Conservation (phyloP, 2,797 vertebrate species). For the Neosalanx taihuensis region DNA sequence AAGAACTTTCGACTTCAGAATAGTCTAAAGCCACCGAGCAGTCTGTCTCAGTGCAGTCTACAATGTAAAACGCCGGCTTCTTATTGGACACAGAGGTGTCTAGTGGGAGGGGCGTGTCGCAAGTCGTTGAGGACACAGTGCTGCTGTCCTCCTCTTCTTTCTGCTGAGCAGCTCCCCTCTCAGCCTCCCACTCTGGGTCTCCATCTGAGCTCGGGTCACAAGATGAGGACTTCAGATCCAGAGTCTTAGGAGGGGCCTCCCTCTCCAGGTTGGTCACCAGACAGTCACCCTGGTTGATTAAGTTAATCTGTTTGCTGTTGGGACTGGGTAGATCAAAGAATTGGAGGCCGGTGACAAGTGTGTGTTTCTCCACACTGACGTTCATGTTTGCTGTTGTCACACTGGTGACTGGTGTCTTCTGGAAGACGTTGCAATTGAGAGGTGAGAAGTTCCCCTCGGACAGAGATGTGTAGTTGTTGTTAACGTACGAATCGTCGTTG, state of each 20-base stretch:
- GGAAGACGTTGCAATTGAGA: conserved; percentile 54
- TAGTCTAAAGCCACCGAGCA: conserved; percentile 86
- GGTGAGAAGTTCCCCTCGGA: conserved; percentile 66
- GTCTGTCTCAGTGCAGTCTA: conserved; percentile 85
- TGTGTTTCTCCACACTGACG: conserved; percentile 78
- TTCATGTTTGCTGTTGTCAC: conserved; percentile 59
- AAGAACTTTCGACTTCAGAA: conserved; percentile 78
- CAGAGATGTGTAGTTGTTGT: conserved; percentile 48
- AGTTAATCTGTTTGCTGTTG: conserved; percentile 65
- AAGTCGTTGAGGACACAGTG: conserved; percentile 75
- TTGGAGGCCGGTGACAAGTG: conserved; percentile 77
- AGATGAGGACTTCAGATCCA: conserved; percentile 48
- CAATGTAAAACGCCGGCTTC: conserved; percentile 69
- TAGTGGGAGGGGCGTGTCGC: conserved; percentile 70
- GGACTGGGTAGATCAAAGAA: conserved; percentile 76
- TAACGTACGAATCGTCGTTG: conserved; percentile 52
- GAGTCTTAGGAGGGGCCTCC: conserved; percentile 43
- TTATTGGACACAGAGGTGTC: conserved; percentile 73
- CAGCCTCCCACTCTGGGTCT: conserved; percentile 34
- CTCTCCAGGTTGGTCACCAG: conserved; percentile 66
- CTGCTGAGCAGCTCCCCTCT: conserved; percentile 51
- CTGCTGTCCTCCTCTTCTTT: conserved; percentile 61
- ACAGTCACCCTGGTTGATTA: conserved; percentile 64
- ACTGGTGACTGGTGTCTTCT: conserved; percentile 40
- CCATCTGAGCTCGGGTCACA: conserved; percentile 43